phyloP scores from a whole-genome alignment of 2,113 vertebrate species.

The Todiramphus chloris region DNA sequence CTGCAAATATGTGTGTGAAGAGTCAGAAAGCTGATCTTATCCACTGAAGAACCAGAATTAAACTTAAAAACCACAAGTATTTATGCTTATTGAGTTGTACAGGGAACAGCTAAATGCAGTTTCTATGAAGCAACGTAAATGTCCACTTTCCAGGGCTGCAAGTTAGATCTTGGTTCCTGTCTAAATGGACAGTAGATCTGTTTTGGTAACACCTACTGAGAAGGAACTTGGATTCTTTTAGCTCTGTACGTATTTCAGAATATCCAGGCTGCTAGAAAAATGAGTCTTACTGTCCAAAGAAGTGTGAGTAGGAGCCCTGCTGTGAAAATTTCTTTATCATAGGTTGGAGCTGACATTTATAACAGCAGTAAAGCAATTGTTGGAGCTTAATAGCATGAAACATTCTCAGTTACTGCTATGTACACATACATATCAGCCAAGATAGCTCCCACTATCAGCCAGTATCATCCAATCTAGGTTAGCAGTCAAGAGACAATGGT shows the following conservation, averaged over 20 bases:
- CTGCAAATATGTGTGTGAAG: neutral
- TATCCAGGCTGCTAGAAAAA: slow-evolving; percentile 22
- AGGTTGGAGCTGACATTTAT: slow-evolving; percentile 57
- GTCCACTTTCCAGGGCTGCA: neutral
- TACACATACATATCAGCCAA: neutral
- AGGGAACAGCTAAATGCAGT: neutral
- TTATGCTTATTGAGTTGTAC: neutral
- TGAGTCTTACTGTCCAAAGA: slow-evolving; percentile 34
- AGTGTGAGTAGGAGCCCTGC: slow-evolving; percentile 21
- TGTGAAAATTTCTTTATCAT: slow-evolving; percentile 52
- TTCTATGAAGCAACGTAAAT: neutral
- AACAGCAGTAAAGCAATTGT: slow-evolving; percentile 63
- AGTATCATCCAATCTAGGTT: slow-evolving; percentile 43
- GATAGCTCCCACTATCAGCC: slow-evolving; percentile 23
- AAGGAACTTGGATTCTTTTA: neutral
- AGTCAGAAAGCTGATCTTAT: neutral
- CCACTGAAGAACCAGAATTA: neutral
- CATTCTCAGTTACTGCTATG: slow-evolving; percentile 35
- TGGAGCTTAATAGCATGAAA: slow-evolving; percentile 44
- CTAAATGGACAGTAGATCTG: neutral
- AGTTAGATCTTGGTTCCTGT: neutral
- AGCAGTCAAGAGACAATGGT: slow-evolving; percentile 51
- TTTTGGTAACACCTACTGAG: neutral
- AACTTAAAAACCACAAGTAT: neutral
- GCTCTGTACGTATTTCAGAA: slow-evolving; percentile 1